Percentiles rank a stretch among this genome's conserved stretches.
Conservation (phyloP, 2,113 vertebrate species). For the Falco punctatus region DNA sequence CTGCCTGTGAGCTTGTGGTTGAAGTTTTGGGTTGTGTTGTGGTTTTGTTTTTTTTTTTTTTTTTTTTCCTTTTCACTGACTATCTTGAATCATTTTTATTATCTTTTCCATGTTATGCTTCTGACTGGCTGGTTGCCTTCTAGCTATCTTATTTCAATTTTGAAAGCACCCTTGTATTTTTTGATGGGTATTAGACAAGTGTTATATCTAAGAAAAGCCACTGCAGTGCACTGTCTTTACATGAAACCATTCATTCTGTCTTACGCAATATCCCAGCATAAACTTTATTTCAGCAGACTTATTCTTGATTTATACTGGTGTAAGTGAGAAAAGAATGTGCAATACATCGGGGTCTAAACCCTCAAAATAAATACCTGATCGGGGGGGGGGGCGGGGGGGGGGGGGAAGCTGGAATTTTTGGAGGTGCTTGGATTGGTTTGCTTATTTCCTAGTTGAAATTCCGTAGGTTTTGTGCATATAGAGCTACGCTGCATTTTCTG, state of each 20-base stretch:
- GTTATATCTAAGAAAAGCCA: not conserved
- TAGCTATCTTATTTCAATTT: not conserved
- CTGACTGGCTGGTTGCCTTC: not conserved
- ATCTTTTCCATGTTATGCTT: not conserved
- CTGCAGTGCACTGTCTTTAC: not conserved
- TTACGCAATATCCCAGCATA: not conserved
- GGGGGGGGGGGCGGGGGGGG: no score
- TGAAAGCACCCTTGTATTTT: not conserved
- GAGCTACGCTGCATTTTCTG: not conserved
- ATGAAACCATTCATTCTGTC: not conserved
- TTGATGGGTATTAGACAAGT: not conserved
- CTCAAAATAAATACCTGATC: not conserved
- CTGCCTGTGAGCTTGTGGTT: not conserved
- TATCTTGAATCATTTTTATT: not conserved
- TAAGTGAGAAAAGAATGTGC: not conserved
- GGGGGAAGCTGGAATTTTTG: not conserved
- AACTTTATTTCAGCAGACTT: not conserved
- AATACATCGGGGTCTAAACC: rapidly evolving
- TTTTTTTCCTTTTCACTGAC: not conserved
- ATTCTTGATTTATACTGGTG: not conserved
- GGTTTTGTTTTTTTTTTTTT: not conserved
- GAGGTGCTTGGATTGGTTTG: not conserved
- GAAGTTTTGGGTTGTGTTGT: not conserved
- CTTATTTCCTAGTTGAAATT: not conserved
- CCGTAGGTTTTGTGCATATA: not conserved